Evolutionary conservation across 2,888 invertebrate species (phyloP), one percentile per base, ranked within the genome.

Genomic region (Pantelozetes paolii): DNA sequence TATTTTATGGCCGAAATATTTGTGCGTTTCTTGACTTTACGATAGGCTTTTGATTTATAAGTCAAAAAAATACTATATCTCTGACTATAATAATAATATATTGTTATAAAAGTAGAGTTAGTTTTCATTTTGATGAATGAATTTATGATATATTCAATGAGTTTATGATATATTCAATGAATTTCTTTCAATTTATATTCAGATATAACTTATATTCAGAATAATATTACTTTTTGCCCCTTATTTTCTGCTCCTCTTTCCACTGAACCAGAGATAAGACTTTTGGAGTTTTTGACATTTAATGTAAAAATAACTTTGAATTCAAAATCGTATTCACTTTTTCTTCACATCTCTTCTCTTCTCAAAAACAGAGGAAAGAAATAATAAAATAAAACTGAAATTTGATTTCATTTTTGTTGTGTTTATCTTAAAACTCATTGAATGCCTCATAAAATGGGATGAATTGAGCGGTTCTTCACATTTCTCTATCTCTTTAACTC

Each of bases 181-280:
- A 54, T 54, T 54, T 54, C 54, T 54, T n/a, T 54, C 54, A 54
- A 54, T 54, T n/a, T n/a, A n/a, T n/a, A n/a, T n/a, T n/a, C n/a
- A n/a, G n/a, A n/a, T n/a, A n/a, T n/a, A n/a, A 36, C 9, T 54
- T 54, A 26, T 54, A 26, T 26, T 50, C 54, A 23, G 54, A 54
- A 54, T 54, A 54, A 54, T 54, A 54, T 54, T 54, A 26, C 26
- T 26, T 54, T 50, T 54, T 26, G 9, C 26, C 9, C 26, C 6
- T 9, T 11, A 1, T 54, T 15, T 26, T 54, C 26, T 54, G 1
- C 8, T 1, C 50, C 6, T 36, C 20, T 26, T 54, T 54, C 54
- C 26, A 23, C 5, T 54, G 26, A 54, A 54, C 26, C 54, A 54
- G 26, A 54, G 54, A 54, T 54, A 54, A 54, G 54, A 26, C 26